Conservation (phyloP, 2,888 invertebrate species). For the Hecatera dysodea region DNA sequence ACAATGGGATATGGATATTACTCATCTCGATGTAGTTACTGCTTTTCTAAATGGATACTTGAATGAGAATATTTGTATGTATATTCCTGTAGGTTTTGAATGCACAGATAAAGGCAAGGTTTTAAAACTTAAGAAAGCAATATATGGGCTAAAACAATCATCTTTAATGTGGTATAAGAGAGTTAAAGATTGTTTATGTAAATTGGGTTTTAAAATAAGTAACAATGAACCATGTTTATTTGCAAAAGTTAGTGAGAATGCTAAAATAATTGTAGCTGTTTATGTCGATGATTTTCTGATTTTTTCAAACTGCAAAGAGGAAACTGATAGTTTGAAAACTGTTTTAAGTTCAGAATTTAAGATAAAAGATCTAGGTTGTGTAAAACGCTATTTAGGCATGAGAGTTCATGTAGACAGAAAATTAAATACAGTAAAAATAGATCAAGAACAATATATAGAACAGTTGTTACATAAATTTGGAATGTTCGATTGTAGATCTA, state of each 20-base stretch:
- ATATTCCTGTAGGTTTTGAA: too few species aligned
- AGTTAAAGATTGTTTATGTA: background rate
- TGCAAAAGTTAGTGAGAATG: background rate
- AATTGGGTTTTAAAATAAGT: conserved; percentile 6
- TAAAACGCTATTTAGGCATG: background rate
- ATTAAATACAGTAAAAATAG: background rate
- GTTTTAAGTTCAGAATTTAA: background rate
- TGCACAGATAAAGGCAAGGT: too few species aligned
- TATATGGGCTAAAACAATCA: too few species aligned
- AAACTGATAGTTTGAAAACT: background rate
- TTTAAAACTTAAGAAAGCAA: too few species aligned
- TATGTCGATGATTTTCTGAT: conserved; percentile 5
- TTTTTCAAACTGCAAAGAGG: background rate
- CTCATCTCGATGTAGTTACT: too few species aligned
- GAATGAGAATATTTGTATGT: too few species aligned
- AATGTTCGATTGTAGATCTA: too few species aligned
- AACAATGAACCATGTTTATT: background rate
- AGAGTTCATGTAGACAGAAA: background rate
- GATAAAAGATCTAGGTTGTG: background rate
- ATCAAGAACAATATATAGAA: too few species aligned
- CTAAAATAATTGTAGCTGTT: background rate
- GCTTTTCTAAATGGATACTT: too few species aligned
- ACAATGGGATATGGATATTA: too few species aligned
- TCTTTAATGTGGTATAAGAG: too few species aligned
- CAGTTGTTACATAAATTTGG: too few species aligned